phyloP scores from a whole-genome alignment of 2,113 vertebrate genomes.

The Eidolon helvum region DNA sequence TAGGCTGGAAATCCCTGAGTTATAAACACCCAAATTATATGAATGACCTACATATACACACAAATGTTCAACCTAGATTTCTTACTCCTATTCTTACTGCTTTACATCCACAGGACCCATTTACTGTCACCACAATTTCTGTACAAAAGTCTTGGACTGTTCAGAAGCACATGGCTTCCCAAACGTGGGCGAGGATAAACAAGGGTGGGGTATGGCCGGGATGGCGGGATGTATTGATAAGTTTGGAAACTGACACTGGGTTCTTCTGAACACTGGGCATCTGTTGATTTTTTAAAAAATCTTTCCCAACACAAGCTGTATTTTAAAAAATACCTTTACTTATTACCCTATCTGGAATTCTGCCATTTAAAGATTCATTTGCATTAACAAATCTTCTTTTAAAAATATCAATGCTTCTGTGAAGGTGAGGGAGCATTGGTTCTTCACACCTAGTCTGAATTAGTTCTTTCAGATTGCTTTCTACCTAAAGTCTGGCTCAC shows the following conservation, averaged over 20 bases:
- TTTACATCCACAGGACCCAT: background rate
- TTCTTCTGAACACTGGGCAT: background rate
- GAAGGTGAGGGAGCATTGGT: background rate
- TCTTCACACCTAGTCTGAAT: background rate
- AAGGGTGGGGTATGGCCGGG: too few species aligned
- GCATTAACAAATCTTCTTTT: background rate
- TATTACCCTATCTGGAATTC: slow-evolving; percentile 5
- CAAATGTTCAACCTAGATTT: background rate
- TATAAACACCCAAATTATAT: slow-evolving; percentile 41
- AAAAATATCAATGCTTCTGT: background rate
- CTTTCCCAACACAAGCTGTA: background rate
- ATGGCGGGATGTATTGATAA: background rate
- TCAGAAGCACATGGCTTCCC: background rate
- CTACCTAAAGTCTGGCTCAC: background rate
- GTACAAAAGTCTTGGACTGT: background rate
- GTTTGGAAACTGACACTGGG: background rate
- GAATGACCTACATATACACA: slow-evolving; percentile 10
- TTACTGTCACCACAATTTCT: background rate
- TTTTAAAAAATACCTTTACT: background rate
- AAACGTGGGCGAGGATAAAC: background rate
- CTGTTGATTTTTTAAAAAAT: background rate
- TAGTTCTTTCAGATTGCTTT: background rate
- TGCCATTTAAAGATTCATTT: slow-evolving; percentile 7
- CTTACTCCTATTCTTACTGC: background rate
- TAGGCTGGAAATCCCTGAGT: slow-evolving; percentile 7